Base-by-base conservation (phyloP, 2,113 vertebrate genomes). In the Ursus arctos region DNA sequence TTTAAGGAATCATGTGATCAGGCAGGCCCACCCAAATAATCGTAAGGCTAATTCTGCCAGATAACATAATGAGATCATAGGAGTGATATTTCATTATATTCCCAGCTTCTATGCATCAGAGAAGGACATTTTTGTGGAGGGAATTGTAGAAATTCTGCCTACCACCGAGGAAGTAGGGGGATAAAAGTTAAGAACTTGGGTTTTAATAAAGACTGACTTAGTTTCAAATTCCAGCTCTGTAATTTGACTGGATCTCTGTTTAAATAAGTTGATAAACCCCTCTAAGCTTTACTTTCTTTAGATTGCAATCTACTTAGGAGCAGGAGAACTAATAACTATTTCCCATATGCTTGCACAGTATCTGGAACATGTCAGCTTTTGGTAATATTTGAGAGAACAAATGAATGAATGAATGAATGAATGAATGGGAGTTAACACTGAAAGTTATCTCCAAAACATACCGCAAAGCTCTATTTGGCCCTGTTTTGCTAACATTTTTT, bases 381-480 rank as follows among this genome's bases (percentile, higher is more conserved):
- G 22, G 13, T 12, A 81, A 69, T 47, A 83, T 65, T 83, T 59
- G 49, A 51, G 86, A 96, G 47, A 7, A 43, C 33, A 22, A 76
- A 93, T 33, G 22, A 79, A n/a, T 91, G 67, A 79, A n/a, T 91
- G 67, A 76, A 93, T 33, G 22, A 79, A 36, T 91, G 67, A 74
- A n/a, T 0, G 9, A 87, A 49, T 69, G 4, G 26, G 31, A 74
- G 7, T 26, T 85, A 81, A 74, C 63, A 86, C 3, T 65, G 53
- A 77, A 92, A 71, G 4, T 47, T 53, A 82, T 8, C 10, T 22
- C 40, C 31, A 67, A 81, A 82, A 86, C 5, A 26, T 24, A 47
- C 8, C 4, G 3, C 31, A 96, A 59, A 95, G 11, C 85, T 77
- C 6, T 61, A 11, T 69, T 89, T 90, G 49, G 19, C 11, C 57